Base-by-base conservation (phyloP, 2,797 vertebrate species). In the Tolypeutes matacus region DNA sequence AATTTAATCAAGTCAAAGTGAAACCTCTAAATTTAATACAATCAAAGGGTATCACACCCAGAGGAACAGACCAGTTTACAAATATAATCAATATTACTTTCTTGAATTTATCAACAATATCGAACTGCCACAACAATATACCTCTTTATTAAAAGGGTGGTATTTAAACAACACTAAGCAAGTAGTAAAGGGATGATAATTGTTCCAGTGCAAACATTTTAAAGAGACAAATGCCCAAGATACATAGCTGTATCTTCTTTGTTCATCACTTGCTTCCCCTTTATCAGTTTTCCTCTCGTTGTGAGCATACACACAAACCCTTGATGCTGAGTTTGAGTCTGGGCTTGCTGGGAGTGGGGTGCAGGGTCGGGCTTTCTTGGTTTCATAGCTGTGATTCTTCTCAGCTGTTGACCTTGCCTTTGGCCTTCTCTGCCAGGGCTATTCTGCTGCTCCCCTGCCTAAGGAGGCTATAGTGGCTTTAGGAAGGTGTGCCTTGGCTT, bases 121-220 rank as follows among this genome's bases (percentile, higher is more conserved):
- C 46, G 9, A 46, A 46, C 46, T 46, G 46, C 46, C 46, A 46
- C 46, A 46, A 46, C 5, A 46, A 8, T n/a, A 39, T 89, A 23
- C 13, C 23, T 95, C 72, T 69, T 91, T 95, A 93, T 86, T 89
- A 80, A 94, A 95, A 95, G 42, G 11, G 25, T 94, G n/a, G 62
- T 92, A 21, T 82, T 95, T 89, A 86, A 81, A 53, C 36, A 92
- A 39, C 69, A 80, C 46, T 72, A 91, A 94, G 65, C 62, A 89
- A 95, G 23, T 17, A 60, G 15, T 76, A 81, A 93, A 92, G 64
- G 34, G 56, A 92, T 91, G 67, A 27, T 73, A 83, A 84, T 96
- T 86, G 8, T 90, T 93, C 62, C 72, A 84, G 83, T 89, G 65
- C 36, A 93, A 95, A 93, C 29, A 80, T 70, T 89, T 86, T 86